A percentile compares a stretch with the other conserved stretches of the same genome.
phyloP scores from a whole-genome alignment of 2,797 vertebrate genomes.

The Etheostoma nigrum region DNA sequence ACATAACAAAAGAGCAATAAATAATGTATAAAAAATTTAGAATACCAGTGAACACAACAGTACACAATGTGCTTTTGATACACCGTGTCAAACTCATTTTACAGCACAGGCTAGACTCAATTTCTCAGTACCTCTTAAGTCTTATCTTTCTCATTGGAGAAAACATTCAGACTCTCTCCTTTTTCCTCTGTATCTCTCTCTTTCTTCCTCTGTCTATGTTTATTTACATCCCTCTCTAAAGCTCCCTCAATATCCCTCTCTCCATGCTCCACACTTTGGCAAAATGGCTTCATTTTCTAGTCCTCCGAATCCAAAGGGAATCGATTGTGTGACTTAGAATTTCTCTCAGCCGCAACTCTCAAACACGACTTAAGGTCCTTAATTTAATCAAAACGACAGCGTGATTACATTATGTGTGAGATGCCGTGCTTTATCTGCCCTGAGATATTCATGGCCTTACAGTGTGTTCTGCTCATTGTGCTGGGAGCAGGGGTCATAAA shows the following conservation, averaged over 20 bases:
- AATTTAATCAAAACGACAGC: slow-evolving; percentile 73
- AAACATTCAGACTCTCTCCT: slow-evolving; percentile 34
- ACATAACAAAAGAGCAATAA: not conserved
- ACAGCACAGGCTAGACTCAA: slow-evolving; percentile 35
- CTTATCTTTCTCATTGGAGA: slow-evolving; percentile 55
- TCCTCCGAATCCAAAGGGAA: slow-evolving; percentile 61
- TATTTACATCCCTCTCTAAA: slow-evolving; percentile 58
- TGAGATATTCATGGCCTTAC: slow-evolving; percentile 63
- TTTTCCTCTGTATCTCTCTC: slow-evolving; percentile 11
- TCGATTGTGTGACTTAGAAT: slow-evolving; percentile 63
- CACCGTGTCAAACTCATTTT: slow-evolving; percentile 58
- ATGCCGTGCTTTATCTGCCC: slow-evolving; percentile 60
- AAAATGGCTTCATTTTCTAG: slow-evolving; percentile 63
- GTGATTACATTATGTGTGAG: slow-evolving; percentile 71
- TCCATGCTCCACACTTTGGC: slow-evolving; percentile 20
- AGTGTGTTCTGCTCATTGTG: slow-evolving; percentile 46
- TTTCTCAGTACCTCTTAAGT: slow-evolving; percentile 55
- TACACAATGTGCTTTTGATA: slow-evolving; percentile 39
- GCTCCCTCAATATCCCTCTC: slow-evolving; percentile 12
- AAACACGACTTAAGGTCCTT: slow-evolving; percentile 56
- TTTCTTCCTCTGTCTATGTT: slow-evolving; percentile 18
- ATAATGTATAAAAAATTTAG: slow-evolving; percentile 22
- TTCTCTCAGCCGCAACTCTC: slow-evolving; percentile 41
- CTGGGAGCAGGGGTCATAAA: slow-evolving; percentile 69
- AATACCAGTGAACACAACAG: slow-evolving; percentile 36